Conservation (phyloP, 2,113 vertebrate species). For the Cacatua alba region DNA sequence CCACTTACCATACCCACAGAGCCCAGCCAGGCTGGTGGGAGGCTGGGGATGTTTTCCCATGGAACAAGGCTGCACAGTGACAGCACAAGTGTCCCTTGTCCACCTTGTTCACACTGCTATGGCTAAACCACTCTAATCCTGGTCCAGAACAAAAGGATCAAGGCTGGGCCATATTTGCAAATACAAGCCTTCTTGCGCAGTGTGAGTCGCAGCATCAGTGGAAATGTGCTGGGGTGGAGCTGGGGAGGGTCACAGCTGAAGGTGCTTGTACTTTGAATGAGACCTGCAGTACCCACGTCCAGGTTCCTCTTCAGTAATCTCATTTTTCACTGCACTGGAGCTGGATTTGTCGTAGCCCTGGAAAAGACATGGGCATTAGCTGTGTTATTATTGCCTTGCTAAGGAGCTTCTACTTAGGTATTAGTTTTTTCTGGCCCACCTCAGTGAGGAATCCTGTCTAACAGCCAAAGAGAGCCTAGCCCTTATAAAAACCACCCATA, state of each 20-base stretch:
- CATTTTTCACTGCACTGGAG: not conserved
- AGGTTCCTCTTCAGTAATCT: not conserved
- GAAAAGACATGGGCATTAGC: not conserved
- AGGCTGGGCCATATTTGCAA: not conserved
- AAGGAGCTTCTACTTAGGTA: slow-evolving; percentile 23
- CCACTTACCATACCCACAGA: not conserved
- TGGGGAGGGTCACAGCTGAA: not conserved
- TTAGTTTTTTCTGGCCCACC: slow-evolving; percentile 38
- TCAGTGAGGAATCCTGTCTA: slow-evolving; percentile 21
- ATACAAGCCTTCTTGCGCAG: fast-evolving
- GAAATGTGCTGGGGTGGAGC: not conserved
- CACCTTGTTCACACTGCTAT: not conserved
- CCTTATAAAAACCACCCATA: not conserved
- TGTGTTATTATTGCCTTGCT: not conserved
- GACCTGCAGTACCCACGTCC: not conserved
- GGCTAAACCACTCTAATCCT: fast-evolving
- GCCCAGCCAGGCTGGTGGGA: fast-evolving
- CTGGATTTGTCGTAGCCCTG: not conserved
- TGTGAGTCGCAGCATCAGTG: not conserved
- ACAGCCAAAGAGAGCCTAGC: slow-evolving; percentile 8
- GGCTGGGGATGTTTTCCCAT: fast-evolving
- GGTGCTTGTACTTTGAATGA: not conserved
- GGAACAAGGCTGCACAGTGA: not conserved
- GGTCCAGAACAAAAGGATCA: not conserved
- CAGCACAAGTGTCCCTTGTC: not conserved